Conservation (phyloP, 2,797 vertebrate genomes). For the Dallia pectoralis region DNA sequence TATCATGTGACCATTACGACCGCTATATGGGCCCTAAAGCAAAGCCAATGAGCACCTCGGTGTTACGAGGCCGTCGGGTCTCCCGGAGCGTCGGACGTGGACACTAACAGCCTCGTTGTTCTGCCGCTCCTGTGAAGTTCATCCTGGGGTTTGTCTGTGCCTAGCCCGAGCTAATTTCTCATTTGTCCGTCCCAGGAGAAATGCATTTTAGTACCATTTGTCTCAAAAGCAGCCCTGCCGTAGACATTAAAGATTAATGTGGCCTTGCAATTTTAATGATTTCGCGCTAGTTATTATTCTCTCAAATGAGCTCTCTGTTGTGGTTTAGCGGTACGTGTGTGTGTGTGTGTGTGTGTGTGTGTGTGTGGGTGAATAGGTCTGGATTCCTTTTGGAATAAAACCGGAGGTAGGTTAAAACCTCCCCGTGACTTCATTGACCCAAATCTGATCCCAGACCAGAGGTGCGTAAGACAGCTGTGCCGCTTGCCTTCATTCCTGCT, state of each 20-base stretch:
- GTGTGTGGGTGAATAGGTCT: background rate
- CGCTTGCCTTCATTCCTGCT: background rate
- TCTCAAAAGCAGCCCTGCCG: slow-evolving; percentile 26
- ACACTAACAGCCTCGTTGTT: no score
- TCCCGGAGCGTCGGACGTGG: no score
- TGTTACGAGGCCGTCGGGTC: background rate
- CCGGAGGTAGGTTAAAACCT: background rate
- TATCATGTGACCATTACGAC: slow-evolving; percentile 7
- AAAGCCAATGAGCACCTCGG: slow-evolving; percentile 7
- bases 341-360: slow-evolving; percentile 2
- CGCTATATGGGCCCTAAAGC: slow-evolving; percentile 1
- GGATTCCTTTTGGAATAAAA: background rate
- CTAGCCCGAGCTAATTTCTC: background rate
- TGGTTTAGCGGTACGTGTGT: background rate
- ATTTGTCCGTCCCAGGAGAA: slow-evolving; percentile 20
- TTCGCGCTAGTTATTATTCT: slow-evolving; percentile 27
- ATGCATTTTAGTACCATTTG: slow-evolving; percentile 22
- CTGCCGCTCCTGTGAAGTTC: background rate
- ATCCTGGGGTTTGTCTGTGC: background rate
- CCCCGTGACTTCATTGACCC: background rate
- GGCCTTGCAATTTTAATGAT: slow-evolving; percentile 40
- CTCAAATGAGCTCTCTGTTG: slow-evolving; percentile 13
- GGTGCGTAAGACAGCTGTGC: background rate
- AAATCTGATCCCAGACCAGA: background rate
- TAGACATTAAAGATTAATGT: slow-evolving; percentile 45